These are phyloP conservation scores for Drosophila macrospina DNA, from an alignment of 2,888 invertebrate species.

Conservation along the genomic window DNA sequence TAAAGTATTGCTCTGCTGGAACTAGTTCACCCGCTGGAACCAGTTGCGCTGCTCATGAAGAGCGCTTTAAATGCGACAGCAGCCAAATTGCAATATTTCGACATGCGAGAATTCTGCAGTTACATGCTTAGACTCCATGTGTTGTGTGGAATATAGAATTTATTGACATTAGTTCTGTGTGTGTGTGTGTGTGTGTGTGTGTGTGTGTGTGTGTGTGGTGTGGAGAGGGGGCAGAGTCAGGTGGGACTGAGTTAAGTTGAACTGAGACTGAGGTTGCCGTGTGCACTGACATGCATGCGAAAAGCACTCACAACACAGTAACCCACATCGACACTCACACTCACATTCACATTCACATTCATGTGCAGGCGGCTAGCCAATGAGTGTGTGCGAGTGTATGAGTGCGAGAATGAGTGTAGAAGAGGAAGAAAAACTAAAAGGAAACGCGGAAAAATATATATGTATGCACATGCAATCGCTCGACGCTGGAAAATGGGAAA, in stretches of 20 bases:
- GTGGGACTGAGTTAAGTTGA: background rate
- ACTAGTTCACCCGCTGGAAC: background rate
- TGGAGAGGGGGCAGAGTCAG: background rate
- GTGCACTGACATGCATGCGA: constrained; percentile 38
- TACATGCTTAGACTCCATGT: constrained; percentile 2
- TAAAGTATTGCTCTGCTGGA: background rate
- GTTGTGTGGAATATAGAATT: constrained; percentile 10
- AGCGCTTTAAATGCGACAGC: constrained; percentile 20
- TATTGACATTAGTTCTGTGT: constrained; percentile 39
- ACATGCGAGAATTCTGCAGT: constrained; percentile 37
- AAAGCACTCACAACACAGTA: constrained; percentile 40
- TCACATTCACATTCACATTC: constrained; percentile 28
- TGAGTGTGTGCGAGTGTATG: constrained; percentile 36
- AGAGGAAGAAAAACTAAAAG: background rate
- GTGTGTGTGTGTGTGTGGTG: too few species aligned
- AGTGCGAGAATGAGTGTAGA: constrained; percentile 2
- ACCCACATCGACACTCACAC: constrained; percentile 47
- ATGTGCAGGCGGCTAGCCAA: constrained; percentile 44
- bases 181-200: background rate
- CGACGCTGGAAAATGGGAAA: constrained; percentile 51
- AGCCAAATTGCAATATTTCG: constrained; percentile 39
- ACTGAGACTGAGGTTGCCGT: constrained; percentile 8
- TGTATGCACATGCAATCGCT: constrained; percentile 60
- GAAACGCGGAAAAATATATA: constrained; percentile 7
- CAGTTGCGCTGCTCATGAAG: background rate